Evolutionary conservation across 2,113 vertebrate species (phyloP).

Genomic region (Ophthalmolycus amberensis): DNA sequence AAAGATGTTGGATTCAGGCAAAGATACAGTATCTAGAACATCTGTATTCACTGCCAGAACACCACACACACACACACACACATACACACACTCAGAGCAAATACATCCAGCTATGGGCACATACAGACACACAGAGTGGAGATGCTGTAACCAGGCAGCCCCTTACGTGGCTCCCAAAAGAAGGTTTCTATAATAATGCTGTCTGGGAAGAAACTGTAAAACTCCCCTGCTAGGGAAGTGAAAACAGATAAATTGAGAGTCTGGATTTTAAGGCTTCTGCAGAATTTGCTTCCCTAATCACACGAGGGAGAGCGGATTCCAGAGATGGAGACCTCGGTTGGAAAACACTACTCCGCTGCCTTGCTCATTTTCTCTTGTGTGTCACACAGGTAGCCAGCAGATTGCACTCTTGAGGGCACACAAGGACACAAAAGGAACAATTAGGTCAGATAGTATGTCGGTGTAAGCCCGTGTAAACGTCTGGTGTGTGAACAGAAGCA

Average conservation of each 20-base stretch:
- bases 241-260: slow-evolving; percentile 66
- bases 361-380: slow-evolving; percentile 27
- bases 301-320: slow-evolving; percentile 50
- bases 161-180: slow-evolving; percentile 27
- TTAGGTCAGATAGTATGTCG: slow-evolving; percentile 31
- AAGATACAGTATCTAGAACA: slow-evolving; percentile 9
- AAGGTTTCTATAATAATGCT: slow-evolving; percentile 39
- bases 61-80: slow-evolving; percentile 7
- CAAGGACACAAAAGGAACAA: slow-evolving; percentile 24
- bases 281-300: slow-evolving; percentile 67
- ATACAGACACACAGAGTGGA: slow-evolving; percentile 6
- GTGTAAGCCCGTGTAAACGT: slow-evolving; percentile 22
- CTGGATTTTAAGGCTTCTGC: slow-evolving; percentile 54
- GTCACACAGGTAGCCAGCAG: slow-evolving; percentile 25
- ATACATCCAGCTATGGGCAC: slow-evolving; percentile 21
- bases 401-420: slow-evolving; percentile 30
- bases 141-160: slow-evolving; percentile 30
- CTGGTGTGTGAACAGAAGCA: neutral
- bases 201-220: slow-evolving; percentile 43
- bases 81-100: slow-evolving; percentile 12
- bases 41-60: slow-evolving; percentile 29
- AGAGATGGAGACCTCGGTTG: slow-evolving; percentile 29
- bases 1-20: neutral
- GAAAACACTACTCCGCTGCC: slow-evolving; percentile 47
- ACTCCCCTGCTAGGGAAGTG: slow-evolving; percentile 46